Evolutionary conservation across 1,140 invertebrate genomes (phyloP), one percentile per base, ranked within the genome.

Genomic region (Drosophila sp.): DNA sequence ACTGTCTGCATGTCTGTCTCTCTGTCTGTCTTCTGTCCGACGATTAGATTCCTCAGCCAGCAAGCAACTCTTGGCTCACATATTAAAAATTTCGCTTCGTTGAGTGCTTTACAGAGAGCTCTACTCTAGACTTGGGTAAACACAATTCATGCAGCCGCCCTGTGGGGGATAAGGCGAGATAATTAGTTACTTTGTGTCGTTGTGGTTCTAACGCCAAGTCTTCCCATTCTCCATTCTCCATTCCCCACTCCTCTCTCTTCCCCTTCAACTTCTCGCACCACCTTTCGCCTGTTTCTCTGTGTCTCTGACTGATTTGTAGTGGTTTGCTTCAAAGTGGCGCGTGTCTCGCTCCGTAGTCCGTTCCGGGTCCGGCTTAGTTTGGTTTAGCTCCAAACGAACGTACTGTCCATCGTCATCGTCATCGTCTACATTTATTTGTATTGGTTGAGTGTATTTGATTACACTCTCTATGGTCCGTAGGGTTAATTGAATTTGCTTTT

Each of bases 371-470:
- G 53, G 61, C 61, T 59, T 63, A 67, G 79, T 72, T 65, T 50
- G 64, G 81, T 74, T 72, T 71, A 65, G 69, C 50, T 34, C 18
- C 11, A 14, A 43, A 21, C 58, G 43, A 9, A 36, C 45, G 72
- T n/a, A n/a, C n/a, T n/a, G 81, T 71, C 74, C 72, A 53, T 34
- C 5, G 38, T 36, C 40, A n/a, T n/a, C n/a, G n/a, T n/a, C 63
- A 50, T 36, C 48, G 58, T 66, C 38, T 34, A 56, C 64, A 69
- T 73, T 67, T 82, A 87, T 86, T 86, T 86, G 81, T 87, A 86
- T 87, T 86, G 81, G 82, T 73, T 87, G 81, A 86, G 81, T 86
- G 78, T 86, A 87, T 86, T 86, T 86, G 81, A 83, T 84, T 86
- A 84, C 69, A 74, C 81, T 86, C 81, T 84, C 82, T 82, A 86